These are phyloP conservation scores for Ditula angustiorana DNA, from an alignment of 2,888 invertebrate species.

Conservation along the genomic window DNA sequence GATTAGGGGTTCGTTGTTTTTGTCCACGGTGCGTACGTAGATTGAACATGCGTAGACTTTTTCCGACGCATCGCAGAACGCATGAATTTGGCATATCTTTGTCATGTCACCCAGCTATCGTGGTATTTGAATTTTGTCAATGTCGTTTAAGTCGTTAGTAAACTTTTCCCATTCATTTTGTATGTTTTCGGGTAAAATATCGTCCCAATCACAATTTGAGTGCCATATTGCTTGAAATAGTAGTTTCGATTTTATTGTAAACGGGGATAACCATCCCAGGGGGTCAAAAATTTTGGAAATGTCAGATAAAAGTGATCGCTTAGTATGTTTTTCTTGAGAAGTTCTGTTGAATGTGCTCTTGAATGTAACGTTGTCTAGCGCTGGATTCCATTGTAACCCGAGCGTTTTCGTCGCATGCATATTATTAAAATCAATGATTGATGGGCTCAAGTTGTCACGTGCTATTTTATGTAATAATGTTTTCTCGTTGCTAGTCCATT, in stretches of 20 bases:
- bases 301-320: constrained; percentile 9
- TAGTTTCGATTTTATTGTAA: constrained; percentile 28
- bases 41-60: background rate
- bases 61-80: constrained; percentile 10
- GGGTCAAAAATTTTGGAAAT: constrained; percentile 35
- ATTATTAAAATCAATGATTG: no score
- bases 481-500: constrained; percentile 39
- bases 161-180: background rate
- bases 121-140: background rate
- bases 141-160: background rate
- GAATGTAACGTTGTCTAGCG: background rate
- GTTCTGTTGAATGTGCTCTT: background rate
- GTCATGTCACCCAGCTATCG: background rate
- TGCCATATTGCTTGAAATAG: constrained; percentile 18
- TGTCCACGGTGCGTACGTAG: background rate
- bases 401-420: background rate
- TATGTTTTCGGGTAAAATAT: background rate
- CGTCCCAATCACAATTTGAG: background rate
- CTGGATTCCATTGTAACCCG: background rate
- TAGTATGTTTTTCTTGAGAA: background rate
- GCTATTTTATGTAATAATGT: no score
- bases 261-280: constrained; percentile 29
- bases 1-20: background rate
- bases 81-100: background rate
- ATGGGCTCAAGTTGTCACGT: no score